Evolutionary conservation across 2,888 invertebrate genomes (phyloP).

Genomic region (Patella caerulea): DNA sequence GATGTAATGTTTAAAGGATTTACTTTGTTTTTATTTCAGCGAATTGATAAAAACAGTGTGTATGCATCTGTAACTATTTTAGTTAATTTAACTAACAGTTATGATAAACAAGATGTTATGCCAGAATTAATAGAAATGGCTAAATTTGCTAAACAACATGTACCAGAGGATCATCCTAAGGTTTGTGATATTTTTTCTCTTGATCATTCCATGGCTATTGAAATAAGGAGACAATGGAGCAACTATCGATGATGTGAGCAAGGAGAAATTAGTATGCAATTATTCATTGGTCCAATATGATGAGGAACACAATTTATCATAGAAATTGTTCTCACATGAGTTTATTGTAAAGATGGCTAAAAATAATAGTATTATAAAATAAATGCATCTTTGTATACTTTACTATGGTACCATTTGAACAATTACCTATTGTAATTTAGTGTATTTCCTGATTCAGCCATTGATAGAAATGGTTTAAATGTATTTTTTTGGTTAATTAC

Average conservation of each 20-base stretch:
- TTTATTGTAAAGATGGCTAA: too few relatives aligned
- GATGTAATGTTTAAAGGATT: neutral
- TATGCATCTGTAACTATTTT: conserved; percentile 86
- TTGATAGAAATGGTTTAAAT: conserved; percentile 34
- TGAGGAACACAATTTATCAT: too few relatives aligned
- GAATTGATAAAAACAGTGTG: conserved; percentile 59
- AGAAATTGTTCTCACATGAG: too few relatives aligned
- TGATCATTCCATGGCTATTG: too few relatives aligned
- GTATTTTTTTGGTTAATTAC: conserved; percentile 19
- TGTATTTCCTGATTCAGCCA: neutral
- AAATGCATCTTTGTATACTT: too few relatives aligned
- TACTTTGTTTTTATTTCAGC: conserved; percentile 37
- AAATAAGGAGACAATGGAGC: too few relatives aligned
- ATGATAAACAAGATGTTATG: conserved; percentile 95
- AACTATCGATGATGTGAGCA: too few relatives aligned
- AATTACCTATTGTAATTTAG: neutral
- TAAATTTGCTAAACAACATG: conserved; percentile 98
- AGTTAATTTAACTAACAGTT: conserved; percentile 96
- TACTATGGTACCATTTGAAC: neutral
- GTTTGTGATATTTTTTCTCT: conserved; percentile 39
- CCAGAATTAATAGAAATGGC: conserved; percentile 98
- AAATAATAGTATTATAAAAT: too few relatives aligned
- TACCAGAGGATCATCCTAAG: conserved; percentile 90
- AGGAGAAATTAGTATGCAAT: too few relatives aligned
- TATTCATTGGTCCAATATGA: too few relatives aligned